Evolutionary conservation across 2,797 vertebrate genomes (phyloP), one percentile per base, ranked within the genome.

Genomic region (Lates japonicus): DNA sequence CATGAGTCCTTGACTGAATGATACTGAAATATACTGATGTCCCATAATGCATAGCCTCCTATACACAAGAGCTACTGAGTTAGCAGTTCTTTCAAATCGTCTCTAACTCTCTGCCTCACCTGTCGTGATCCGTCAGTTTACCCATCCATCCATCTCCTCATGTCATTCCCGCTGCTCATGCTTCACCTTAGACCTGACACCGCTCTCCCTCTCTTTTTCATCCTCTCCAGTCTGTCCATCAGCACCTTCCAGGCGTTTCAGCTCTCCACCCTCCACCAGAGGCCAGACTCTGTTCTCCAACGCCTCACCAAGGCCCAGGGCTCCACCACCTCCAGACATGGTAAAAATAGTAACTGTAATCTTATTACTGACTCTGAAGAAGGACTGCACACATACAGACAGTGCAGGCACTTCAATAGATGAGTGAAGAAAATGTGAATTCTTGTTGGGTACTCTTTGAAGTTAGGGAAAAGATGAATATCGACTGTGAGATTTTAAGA

Each of bases 211-310:
- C 58, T 4, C 25, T 67, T 55, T 65, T 70, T 66, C 69, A 37
- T 52, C 22, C 54, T 11, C 70, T 37, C 42, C 70, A 94, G 94
- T 70, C 78, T 84, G 74, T 92, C 95, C 82, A 95, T 97, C 85
- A 95, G 92, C 65, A 95, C 95, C 72, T 97, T 96, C 84, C 88
- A 95, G 57, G 92, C 93, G 14, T 96, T 97, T 88, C 95, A 96
- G 88, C 90, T 82, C 66, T 95, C 95, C 57, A 95, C 95, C 3
- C 91, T 93, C 31, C 90, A 85, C 77, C 97, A 97, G 90, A 95
- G 95, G 29, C 96, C 96, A 0, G 96, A 97, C 84, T 90, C 93
- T 9, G 81, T 97, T 77, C 95, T 97, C 17, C 95, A 94, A 5
- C 92, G 91, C 60, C 88, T 94, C 79, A 93, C 85, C 83, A 91